phyloP scores from a whole-genome alignment of 2,888 invertebrate species.

The Gisinianus flammeolus region DNA sequence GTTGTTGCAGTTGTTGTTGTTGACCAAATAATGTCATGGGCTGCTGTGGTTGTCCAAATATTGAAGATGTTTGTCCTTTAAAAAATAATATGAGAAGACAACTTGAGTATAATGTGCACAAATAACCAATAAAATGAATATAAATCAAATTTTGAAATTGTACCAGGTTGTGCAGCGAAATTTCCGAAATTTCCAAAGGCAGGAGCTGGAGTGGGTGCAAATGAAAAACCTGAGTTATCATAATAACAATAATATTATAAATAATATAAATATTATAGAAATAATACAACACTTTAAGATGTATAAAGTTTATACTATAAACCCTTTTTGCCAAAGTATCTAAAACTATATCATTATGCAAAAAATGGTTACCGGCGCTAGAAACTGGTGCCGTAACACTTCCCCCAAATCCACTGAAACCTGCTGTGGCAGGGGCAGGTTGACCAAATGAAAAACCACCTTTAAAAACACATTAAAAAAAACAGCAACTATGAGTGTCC shows the following conservation, averaged over 20 bases:
- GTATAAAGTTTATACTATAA: too few relatives aligned
- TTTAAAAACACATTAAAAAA: neutral
- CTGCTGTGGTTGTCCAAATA: slow-evolving; percentile 13
- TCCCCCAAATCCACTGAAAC: slow-evolving; percentile 13
- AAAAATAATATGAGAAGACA: neutral
- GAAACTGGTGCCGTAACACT: slow-evolving; percentile 8
- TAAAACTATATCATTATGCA: too few relatives aligned
- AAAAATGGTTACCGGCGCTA: too few relatives aligned
- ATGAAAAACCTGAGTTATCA: slow-evolving; percentile 27
- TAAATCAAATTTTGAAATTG: neutral
- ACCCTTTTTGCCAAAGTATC: too few relatives aligned
- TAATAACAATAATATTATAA: too few relatives aligned
- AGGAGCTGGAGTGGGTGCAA: slow-evolving; percentile 17
- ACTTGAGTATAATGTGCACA: neutral
- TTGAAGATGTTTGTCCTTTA: slow-evolving; percentile 12
- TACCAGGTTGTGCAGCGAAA: neutral
- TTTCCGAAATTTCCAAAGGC: slow-evolving; percentile 10
- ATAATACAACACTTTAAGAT: too few relatives aligned
- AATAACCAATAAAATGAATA: neutral
- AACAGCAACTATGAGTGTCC: neutral
- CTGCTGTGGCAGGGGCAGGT: neutral
- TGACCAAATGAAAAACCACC: slow-evolving; percentile 32
- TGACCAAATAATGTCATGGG: slow-evolving; percentile 9
- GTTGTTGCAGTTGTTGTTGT: slow-evolving; percentile 63
- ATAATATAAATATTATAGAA: too few relatives aligned